Conservation (phyloP, 1,140 invertebrate species). For the Platorchestia sp. region DNA sequence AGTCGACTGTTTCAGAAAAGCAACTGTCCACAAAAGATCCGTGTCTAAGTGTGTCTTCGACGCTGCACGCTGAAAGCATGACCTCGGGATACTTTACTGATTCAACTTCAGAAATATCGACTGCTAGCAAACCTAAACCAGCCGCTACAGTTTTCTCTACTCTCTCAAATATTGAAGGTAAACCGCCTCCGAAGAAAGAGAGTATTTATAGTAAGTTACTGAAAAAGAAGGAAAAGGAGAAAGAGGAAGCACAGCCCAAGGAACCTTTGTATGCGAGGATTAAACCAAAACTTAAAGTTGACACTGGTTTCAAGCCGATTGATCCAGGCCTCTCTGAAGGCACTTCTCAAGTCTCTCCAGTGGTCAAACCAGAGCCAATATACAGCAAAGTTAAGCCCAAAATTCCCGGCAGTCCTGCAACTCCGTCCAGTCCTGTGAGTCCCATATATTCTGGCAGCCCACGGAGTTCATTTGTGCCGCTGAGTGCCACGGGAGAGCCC, state of each 20-base stretch:
- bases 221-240: slow-evolving; percentile 59
- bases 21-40: slow-evolving; percentile 52
- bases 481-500: slow-evolving; percentile 59
- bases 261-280: slow-evolving; percentile 66
- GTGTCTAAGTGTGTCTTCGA: slow-evolving; percentile 58
- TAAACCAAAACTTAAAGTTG: slow-evolving; percentile 64
- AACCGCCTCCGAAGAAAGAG: slow-evolving; percentile 61
- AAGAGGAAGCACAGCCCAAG: slow-evolving; percentile 23
- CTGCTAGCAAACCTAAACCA: slow-evolving; percentile 46
- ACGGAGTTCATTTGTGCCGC: slow-evolving; percentile 53
- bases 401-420: slow-evolving; percentile 55
- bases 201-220: slow-evolving; percentile 67
- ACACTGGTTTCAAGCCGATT: slow-evolving; percentile 66
- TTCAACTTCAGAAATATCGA: slow-evolving; percentile 59
- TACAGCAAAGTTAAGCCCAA: slow-evolving; percentile 64
- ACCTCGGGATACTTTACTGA: slow-evolving; percentile 66
- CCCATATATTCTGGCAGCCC: slow-evolving; percentile 56
- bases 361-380: slow-evolving; percentile 66
- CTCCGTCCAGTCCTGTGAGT: slow-evolving; percentile 46
- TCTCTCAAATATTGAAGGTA: not conserved
- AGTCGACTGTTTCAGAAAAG: slow-evolving; percentile 43
- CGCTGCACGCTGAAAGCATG: slow-evolving; percentile 65
- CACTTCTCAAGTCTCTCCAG: slow-evolving; percentile 30
- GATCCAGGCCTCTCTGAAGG: slow-evolving; percentile 59
- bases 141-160: slow-evolving; percentile 14